phyloP scores from a whole-genome alignment of 2,888 invertebrate species.

The Boloria selene region DNA sequence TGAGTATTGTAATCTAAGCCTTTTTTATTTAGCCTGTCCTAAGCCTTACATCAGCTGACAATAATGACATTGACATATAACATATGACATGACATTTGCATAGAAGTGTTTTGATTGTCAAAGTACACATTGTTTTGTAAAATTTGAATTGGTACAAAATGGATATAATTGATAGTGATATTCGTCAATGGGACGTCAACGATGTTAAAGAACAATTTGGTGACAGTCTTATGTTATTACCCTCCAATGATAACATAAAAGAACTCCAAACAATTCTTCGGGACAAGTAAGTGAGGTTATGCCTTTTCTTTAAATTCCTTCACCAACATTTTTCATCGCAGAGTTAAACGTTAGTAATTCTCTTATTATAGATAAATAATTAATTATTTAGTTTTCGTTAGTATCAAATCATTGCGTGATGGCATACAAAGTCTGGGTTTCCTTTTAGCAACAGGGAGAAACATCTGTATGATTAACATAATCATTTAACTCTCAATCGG shows the following conservation, averaged over 20 bases:
- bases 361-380: too few relatives aligned
- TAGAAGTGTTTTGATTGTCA: conserved; percentile 10
- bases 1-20: not conserved
- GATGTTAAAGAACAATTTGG: conserved; percentile 83
- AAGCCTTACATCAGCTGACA: conserved; percentile 15
- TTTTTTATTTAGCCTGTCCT: not conserved
- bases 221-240: conserved; percentile 86
- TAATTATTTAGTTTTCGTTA: too few relatives aligned
- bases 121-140: conserved; percentile 13
- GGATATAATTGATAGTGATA: conserved; percentile 71
- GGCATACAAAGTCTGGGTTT: too few relatives aligned
- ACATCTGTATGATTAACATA: too few relatives aligned
- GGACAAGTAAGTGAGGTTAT: conserved; percentile 87
- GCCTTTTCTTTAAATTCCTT: not conserved
- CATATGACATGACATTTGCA: conserved; percentile 2
- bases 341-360: too few relatives aligned
- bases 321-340: not conserved
- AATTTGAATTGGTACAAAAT: conserved; percentile 44
- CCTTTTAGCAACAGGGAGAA: too few relatives aligned
- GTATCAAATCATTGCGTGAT: too few relatives aligned
- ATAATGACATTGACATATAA: conserved; percentile 9
- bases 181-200: conserved; percentile 68
- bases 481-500: too few relatives aligned
- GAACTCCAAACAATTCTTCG: conserved; percentile 93
- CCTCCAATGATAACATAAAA: conserved; percentile 89